Conservation (phyloP, 1,140 invertebrate genomes). For the Stenopsyche tienmushanensis region DNA sequence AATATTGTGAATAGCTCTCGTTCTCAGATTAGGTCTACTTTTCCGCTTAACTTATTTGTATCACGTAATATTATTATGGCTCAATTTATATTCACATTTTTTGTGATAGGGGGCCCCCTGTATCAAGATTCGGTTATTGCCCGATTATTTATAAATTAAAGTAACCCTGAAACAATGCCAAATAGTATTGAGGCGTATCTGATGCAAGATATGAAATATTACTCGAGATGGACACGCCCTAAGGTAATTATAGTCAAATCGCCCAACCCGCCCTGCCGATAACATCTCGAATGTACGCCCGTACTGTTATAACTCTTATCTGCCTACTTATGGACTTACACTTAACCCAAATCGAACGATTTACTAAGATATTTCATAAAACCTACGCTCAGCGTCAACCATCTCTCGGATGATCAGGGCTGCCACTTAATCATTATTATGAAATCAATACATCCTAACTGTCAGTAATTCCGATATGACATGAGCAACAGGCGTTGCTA, state of each 20-base stretch:
- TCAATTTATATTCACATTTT: constrained; percentile 21
- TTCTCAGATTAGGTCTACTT: background rate
- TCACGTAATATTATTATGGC: constrained; percentile 23
- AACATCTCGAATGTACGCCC: constrained; percentile 12
- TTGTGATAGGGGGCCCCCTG: too few relatives aligned
- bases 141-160: background rate
- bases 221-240: constrained; percentile 14
- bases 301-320: background rate
- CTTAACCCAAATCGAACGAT: background rate
- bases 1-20: background rate
- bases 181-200: constrained; percentile 22
- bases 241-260: constrained; percentile 26
- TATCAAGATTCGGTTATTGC: background rate
- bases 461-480: too few relatives aligned
- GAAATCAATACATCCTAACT: too few relatives aligned
- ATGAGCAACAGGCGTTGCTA: too few relatives aligned
- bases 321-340: background rate
- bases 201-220: constrained; percentile 21
- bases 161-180: constrained; percentile 27
- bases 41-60: too few relatives aligned
- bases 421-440: too few relatives aligned
- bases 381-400: background rate
- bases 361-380: background rate
- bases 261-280: constrained; percentile 23
- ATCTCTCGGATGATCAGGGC: background rate